Evolutionary conservation across 2,888 invertebrate genomes (phyloP), one percentile per base, ranked within the genome.

Genomic region (Strigamia crassipes): DNA sequence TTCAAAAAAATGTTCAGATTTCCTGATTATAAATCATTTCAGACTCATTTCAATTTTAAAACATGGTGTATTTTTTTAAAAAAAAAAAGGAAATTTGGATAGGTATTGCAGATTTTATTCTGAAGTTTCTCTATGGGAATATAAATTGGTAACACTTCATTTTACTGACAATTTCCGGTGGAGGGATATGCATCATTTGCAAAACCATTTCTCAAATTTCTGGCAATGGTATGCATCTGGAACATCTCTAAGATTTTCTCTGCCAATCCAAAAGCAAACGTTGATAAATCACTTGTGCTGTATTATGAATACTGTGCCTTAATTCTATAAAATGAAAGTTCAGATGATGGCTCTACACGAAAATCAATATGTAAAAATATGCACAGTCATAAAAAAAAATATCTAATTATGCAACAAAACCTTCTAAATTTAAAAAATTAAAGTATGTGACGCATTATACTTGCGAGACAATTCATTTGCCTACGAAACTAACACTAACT

Each of bases 61-160:
- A 46, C 46, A 46, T 46, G 13, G 6, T 27, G 27, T 27, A 27
- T 38, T 38, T 38, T 38, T 38, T 38, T 2, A 6, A 38, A 38
- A 15, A 5, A 15, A 13, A 18, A 56, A 38, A 15, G n/a, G 46
- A 13, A 18, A 56, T 9, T 56, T 18, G 5, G 56, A 18, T 21
- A 56, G 56, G 9, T 18, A 56, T 56, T 15, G 56, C 56, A 56
- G 15, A 56, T 18, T 56, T 56, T 56, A 56, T 56, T 18, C 15
- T 15, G 21, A 56, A 56, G 56, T 56, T 56, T 56, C 56, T 56
- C 56, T 21, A 56, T n/a, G n/a, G 56, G 56, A 56, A 56, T 56
- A 56, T 56, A 56, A 56, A 56, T 56, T n/a, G 56, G 56, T 56
- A 56, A 56, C 56, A 56, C 56, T 56, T 56, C 56, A 56, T 56